Evolutionary conservation across 2,113 vertebrate genomes (phyloP).

Genomic region (Lepisosteus osseus): DNA sequence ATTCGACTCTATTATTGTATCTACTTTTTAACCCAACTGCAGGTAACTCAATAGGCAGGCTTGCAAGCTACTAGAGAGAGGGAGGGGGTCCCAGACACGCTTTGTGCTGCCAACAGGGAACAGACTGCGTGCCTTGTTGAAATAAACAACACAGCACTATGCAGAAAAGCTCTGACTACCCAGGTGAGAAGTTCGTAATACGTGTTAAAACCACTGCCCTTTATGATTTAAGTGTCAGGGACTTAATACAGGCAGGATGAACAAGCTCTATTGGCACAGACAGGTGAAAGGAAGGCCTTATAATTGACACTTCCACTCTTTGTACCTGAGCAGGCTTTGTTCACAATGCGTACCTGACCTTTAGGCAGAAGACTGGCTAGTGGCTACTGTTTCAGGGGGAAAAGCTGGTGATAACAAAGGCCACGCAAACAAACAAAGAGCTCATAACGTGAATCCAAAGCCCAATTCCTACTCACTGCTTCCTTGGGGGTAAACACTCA

Average conservation of each 20-base stretch:
- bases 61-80: conserved; percentile 31
- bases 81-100: conserved; percentile 36
- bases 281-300: too few species aligned
- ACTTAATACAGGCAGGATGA: conserved; percentile 17
- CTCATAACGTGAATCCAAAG: too few species aligned
- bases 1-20: conserved; percentile 57
- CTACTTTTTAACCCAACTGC: conserved; percentile 53
- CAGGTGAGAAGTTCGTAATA: conserved; percentile 72
- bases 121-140: conserved; percentile 44
- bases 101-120: conserved; percentile 43
- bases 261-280: too few species aligned
- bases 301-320: too few species aligned
- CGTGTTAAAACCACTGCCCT: conserved; percentile 58
- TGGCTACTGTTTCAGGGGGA: too few species aligned
- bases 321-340: too few species aligned
- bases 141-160: conserved; percentile 41
- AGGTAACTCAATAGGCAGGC: conserved; percentile 68
- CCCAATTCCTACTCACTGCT: too few species aligned
- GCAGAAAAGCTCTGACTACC: conserved; percentile 55
- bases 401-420: too few species aligned
- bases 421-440: too few species aligned
- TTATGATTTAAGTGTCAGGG: conserved; percentile 51
- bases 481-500: too few species aligned
- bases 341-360: conserved; percentile 19
- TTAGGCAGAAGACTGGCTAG: conserved; percentile 16